Evolutionary conservation across 2,797 vertebrate species (phyloP), one percentile per base, ranked within the genome.

Genomic region (Telmatherina bonti): DNA sequence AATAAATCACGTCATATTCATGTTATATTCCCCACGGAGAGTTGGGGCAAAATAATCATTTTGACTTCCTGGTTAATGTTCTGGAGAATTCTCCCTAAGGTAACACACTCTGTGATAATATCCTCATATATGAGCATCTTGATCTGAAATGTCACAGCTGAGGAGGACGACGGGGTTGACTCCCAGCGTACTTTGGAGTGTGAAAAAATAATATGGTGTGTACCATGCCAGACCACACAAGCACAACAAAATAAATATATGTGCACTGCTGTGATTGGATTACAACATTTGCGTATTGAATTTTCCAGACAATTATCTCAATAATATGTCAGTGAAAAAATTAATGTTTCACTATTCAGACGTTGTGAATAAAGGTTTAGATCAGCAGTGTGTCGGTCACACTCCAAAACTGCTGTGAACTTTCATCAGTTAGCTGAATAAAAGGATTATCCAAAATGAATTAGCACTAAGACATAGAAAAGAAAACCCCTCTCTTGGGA

Each of bases 1-100:
- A 92, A 94, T 94, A 90, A 92, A 94, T 93, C 86, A 89, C 87
- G 60, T 87, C 79, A 85, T 58, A 79, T 76, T 72, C 79, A 78
- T 75, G 67, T 65, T 56, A 73, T 74, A 86, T 85, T 89, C 90
- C 86, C 84, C 60, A 88, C 86, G 85, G 92, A 92, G 82, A 89
- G 79, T 73, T 77, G 80, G 84, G 81, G 81, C 72, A 65, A 84
- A 84, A 82, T 88, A 91, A 89, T 91, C 86, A 91, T 77, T 84
- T 77, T 87, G 90, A 92, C 86, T 90, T 61, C 70, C 85, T 93
- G 93, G 85, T 92, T 94, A 95, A 94, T 95, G 93, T 95, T 91
- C 70, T 94, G 93, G 75, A 94, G 93, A 90, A 90, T 88, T 89
- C 85, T 92, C 83, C 71, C 94, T 88, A 35, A 85, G 88, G 91